phyloP scores from a whole-genome alignment of 2,888 invertebrate species.

The Gymnoscelis rufifasciata region DNA sequence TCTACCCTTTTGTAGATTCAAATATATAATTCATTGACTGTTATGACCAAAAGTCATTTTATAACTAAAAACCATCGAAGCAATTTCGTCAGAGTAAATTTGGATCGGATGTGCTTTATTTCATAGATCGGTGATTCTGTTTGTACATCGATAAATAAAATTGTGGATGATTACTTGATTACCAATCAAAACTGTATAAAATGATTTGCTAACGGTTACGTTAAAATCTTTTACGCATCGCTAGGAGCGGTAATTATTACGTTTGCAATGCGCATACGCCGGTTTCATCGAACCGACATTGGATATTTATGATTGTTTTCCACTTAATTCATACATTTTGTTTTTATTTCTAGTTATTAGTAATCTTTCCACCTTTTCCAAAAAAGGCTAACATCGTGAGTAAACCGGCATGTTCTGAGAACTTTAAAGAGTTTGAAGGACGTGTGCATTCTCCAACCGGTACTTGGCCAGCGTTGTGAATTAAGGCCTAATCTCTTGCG shows the following conservation, averaged over 20 bases:
- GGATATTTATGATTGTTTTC: neutral
- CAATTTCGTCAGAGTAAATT: slow-evolving; percentile 9
- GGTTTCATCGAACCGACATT: slow-evolving; percentile 8
- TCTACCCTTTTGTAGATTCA: too few species aligned
- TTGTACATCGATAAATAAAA: neutral
- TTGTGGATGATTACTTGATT: too few species aligned
- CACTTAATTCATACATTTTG: neutral
- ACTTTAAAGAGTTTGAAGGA: too few species aligned
- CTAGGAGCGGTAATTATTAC: slow-evolving; percentile 50
- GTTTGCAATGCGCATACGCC: slow-evolving; percentile 53
- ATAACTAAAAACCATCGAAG: slow-evolving; percentile 7
- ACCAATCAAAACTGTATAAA: slow-evolving; percentile 16
- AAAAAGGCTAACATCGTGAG: too few species aligned
- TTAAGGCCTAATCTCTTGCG: too few species aligned
- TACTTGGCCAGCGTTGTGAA: too few species aligned
- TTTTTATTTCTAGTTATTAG: too few species aligned
- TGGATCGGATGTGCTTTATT: slow-evolving; percentile 10
- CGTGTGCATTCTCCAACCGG: too few species aligned
- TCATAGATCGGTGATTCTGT: slow-evolving; percentile 6
- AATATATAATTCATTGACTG: too few species aligned
- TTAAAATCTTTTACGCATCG: slow-evolving; percentile 49
- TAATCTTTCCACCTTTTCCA: too few species aligned
- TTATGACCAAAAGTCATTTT: too few species aligned
- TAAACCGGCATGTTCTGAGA: too few species aligned
- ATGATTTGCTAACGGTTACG: slow-evolving; percentile 20